Evolutionary conservation across 2,797 vertebrate species (phyloP).

Genomic region (Toxotes lorentzi): DNA sequence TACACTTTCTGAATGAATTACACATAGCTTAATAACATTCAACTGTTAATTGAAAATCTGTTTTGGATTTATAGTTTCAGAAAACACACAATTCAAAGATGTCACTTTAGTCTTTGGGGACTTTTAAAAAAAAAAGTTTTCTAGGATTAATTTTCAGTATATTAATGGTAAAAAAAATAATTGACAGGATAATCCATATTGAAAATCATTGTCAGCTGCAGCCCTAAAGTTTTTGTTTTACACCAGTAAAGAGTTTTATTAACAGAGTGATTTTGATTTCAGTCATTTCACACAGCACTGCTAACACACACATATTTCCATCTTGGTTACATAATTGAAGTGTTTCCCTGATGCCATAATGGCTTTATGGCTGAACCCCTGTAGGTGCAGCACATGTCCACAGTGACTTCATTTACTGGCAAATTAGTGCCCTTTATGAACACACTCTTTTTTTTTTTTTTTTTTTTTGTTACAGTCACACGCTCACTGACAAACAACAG

Average conservation of each 20-base stretch:
- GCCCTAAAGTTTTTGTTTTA: background rate
- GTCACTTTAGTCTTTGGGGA: background rate
- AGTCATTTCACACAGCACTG: background rate
- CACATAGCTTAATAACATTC: background rate
- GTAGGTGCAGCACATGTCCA: slow-evolving; percentile 20
- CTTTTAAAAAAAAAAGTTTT: background rate
- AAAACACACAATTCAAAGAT: background rate
- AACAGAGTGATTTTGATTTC: no score
- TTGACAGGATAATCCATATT: background rate
- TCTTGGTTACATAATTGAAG: background rate
- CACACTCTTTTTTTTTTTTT: background rate
- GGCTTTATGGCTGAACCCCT: slow-evolving; percentile 1
- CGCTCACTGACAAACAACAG: slow-evolving; percentile 21
- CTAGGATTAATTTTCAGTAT: background rate
- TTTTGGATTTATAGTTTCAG: background rate
- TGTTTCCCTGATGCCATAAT: background rate
- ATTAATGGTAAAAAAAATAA: background rate
- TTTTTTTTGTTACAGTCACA: background rate
- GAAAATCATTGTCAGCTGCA: background rate
- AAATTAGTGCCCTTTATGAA: background rate
- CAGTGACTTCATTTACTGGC: background rate
- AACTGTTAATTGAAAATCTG: background rate
- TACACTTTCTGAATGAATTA: background rate
- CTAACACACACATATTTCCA: background rate
- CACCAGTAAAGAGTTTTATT: background rate